A percentile compares a stretch with the other conserved stretches of the same genome.
Evolutionary conservation across 2,888 invertebrate genomes (phyloP).

Genomic region (Eurytoma adleriae): DNA sequence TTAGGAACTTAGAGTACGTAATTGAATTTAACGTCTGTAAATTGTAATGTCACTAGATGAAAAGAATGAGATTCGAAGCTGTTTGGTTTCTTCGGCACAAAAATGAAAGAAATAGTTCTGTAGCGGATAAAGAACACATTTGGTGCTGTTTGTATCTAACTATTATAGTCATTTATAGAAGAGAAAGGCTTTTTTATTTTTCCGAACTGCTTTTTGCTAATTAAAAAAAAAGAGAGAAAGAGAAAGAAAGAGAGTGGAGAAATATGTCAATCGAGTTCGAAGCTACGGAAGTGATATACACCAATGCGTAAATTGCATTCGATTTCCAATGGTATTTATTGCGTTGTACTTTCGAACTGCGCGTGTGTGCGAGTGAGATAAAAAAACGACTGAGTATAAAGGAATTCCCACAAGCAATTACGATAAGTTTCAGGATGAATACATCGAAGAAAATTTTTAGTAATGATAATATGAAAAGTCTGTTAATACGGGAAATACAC

Average conservation of each 20-base stretch:
- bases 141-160: constrained; percentile 51
- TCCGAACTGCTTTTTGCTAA: constrained; percentile 48
- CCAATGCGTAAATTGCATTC: constrained; percentile 38
- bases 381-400: constrained; percentile 50
- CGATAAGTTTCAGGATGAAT: constrained; percentile 49
- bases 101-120: constrained; percentile 15
- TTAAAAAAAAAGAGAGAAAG: constrained; percentile 18
- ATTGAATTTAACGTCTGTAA: constrained; percentile 42
- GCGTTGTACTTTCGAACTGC: constrained; percentile 21
- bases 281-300: constrained; percentile 23
- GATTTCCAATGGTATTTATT: constrained; percentile 51
- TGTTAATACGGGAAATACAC: constrained; percentile 34
- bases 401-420: constrained; percentile 53
- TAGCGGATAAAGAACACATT: constrained; percentile 28
- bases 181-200: constrained; percentile 48
- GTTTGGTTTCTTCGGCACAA: constrained; percentile 16
- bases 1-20: constrained; percentile 55
- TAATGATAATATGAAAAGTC: constrained; percentile 35
- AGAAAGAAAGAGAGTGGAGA: constrained; percentile 5
- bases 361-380: constrained; percentile 12
- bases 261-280: constrained; percentile 39
- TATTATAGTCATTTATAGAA: constrained; percentile 41
- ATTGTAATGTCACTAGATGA: constrained; percentile 22
- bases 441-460: constrained; percentile 51
- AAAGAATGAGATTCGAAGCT: constrained; percentile 38